Evolutionary conservation across 2,797 vertebrate species (phyloP).

Genomic region (Eurystomus glaucurus): DNA sequence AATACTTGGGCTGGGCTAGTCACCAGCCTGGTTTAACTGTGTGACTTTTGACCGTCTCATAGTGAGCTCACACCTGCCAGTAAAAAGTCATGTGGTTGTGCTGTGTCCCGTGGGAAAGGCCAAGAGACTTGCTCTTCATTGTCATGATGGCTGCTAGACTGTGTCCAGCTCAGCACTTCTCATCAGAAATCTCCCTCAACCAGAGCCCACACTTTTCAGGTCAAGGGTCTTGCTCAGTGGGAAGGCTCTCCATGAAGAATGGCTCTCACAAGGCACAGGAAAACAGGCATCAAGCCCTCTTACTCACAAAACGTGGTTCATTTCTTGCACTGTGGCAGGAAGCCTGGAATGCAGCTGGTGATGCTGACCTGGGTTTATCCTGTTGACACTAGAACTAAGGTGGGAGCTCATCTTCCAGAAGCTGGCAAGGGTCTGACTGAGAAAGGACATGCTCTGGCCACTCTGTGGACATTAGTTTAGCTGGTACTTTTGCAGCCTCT

Average conservation of each 20-base stretch:
- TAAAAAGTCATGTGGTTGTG: not conserved
- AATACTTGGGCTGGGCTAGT: not conserved
- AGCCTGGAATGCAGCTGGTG: not conserved
- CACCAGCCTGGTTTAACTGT: accelerated
- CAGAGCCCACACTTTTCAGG: not conserved
- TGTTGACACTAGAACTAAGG: not conserved
- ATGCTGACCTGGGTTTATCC: not conserved
- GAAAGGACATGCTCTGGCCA: not conserved
- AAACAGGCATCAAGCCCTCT: not conserved
- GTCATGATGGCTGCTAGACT: not conserved
- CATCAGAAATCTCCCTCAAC: not conserved
- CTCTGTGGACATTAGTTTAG: not conserved
- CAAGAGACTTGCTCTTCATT: not conserved
- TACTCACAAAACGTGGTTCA: not conserved
- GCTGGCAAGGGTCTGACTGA: not conserved
- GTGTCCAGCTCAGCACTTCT: accelerated
- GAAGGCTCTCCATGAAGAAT: not conserved
- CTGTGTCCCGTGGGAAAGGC: not conserved
- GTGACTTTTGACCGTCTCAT: not conserved
- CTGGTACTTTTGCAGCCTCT: not conserved
- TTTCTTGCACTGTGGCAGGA: not conserved
- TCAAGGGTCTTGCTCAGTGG: not conserved
- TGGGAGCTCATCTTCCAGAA: not conserved
- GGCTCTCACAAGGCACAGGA: not conserved
- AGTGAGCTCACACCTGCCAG: not conserved